Evolutionary conservation across 2,797 vertebrate genomes (phyloP), one percentile per base, ranked within the genome.

Genomic region (Taenioides sp.): DNA sequence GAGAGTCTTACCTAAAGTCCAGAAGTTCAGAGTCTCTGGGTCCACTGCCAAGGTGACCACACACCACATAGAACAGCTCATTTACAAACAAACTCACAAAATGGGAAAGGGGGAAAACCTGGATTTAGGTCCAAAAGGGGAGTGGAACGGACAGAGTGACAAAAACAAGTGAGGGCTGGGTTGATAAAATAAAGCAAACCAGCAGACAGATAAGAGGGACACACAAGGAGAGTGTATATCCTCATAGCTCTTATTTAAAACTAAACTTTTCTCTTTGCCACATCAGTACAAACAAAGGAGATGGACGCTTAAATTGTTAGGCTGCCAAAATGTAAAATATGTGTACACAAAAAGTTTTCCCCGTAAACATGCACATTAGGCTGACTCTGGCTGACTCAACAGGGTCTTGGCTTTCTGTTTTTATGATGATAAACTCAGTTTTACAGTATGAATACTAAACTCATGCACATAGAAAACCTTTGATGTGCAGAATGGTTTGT

Each of bases 191-290:
- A 34, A 23, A 47, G 64, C 52, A 5, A 5, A 50, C 22, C 0
- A 61, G 34, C 18, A 49, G 71, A 69, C 58, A 68, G 62, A 54
- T 31, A 9, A 43, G 54, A 66, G 75, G 31, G 68, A 71, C 73
- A 65, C 75, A 80, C 34, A 79, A 58, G 12, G 58, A 34, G 82
- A 89, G 86, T 86, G 9, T 14, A 57, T 57, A 57, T 57, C 22
- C 23, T 23, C 22, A 12, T 3, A 57, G 11, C 11, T 23, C 54
- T 57, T 23, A 57, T 23, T 23, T 23, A 57, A 23, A 14, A 54
- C 7, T 89, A 87, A 37, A n/a, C 7, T 54, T 80, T 67, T 73
- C 49, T 73, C 69, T 62, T 67, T 81, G 69, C 31, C 7, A 40
- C 14, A 59, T 57, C 22, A 25, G 11, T 23, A 22, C 55, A 52